Percentiles rank a stretch among this genome's conserved stretches.
Conservation (phyloP, 2,888 invertebrate species). For the Tenthredo notha region DNA sequence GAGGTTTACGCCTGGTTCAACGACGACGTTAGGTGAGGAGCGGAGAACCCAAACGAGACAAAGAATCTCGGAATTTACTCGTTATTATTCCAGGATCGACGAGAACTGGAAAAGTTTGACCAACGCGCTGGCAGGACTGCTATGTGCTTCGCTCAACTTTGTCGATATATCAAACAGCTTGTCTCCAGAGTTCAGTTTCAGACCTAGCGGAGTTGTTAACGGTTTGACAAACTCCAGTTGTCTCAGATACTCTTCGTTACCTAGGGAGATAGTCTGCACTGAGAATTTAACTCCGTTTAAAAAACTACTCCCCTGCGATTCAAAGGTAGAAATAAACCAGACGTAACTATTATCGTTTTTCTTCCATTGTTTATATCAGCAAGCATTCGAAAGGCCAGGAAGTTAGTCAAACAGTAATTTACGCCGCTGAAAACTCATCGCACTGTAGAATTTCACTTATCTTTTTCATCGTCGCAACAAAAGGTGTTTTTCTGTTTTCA, state of each 20-base stretch:
- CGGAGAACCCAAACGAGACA: not conserved
- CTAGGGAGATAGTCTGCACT: slow-evolving; percentile 98
- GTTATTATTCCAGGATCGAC: slow-evolving; percentile 83
- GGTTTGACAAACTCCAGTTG: slow-evolving; percentile 78
- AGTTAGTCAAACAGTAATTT: not conserved
- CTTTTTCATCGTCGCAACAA: not conserved
- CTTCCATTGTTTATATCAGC: too few relatives aligned
- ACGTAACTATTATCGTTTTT: not conserved
- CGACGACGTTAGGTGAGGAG: slow-evolving; percentile 62
- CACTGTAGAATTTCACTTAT: not conserved
- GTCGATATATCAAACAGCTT: slow-evolving; percentile 92
- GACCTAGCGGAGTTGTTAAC: slow-evolving; percentile 85
- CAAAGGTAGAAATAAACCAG: slow-evolving; percentile 80
- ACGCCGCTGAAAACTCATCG: not conserved
- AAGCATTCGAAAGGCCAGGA: too few relatives aligned
- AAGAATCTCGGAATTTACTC: not conserved
- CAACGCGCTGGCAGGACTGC: slow-evolving; percentile 94
- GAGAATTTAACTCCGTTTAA: slow-evolving; percentile 99
- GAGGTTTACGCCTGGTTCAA: slow-evolving; percentile 97
- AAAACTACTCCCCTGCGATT: slow-evolving; percentile 96
- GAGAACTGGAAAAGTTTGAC: slow-evolving; percentile 93
- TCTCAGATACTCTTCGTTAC: slow-evolving; percentile 92
- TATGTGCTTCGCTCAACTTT: slow-evolving; percentile 98
- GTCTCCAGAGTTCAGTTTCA: slow-evolving; percentile 90
- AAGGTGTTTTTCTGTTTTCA: slow-evolving; percentile 70